These are phyloP conservation scores for Syrphus vitripennis DNA, from an alignment of 2,888 invertebrate species.

Conservation along the genomic window DNA sequence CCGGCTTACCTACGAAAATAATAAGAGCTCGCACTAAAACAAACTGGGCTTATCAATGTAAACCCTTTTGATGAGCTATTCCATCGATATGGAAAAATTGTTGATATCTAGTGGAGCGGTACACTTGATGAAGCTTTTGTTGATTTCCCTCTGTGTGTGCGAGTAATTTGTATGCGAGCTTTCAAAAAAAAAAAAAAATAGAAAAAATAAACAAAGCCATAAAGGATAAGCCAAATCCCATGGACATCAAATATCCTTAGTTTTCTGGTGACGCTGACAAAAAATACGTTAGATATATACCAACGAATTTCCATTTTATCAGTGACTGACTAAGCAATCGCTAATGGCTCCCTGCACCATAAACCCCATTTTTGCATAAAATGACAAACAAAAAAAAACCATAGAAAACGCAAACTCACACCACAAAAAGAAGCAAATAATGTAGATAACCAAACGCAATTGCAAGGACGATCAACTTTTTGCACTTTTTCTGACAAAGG, in stretches of 20 bases:
- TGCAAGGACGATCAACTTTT: slow-evolving; percentile 61
- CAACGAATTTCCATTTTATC: slow-evolving; percentile 52
- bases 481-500: slow-evolving; percentile 27
- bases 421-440: slow-evolving; percentile 1
- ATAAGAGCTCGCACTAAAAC: no score
- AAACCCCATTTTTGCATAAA: slow-evolving; percentile 16
- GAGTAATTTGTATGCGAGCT: not conserved
- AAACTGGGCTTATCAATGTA: no score
- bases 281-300: slow-evolving; percentile 9
- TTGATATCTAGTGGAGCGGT: no score
- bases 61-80: no score
- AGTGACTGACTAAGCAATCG: slow-evolving; percentile 30
- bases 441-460: slow-evolving; percentile 47
- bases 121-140: no score
- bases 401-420: not conserved
- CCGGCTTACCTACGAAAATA: no score
- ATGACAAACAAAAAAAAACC: not conserved
- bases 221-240: slow-evolving; percentile 19
- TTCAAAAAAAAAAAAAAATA: not conserved
- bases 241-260: slow-evolving; percentile 3
- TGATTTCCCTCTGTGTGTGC: not conserved
- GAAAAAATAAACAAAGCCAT: slow-evolving; percentile 4
- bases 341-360: slow-evolving; percentile 45
- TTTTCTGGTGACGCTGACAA: no score
- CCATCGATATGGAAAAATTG: no score